Conservation (phyloP, 2,888 invertebrate genomes). For the Pharmacophagus antenor region DNA sequence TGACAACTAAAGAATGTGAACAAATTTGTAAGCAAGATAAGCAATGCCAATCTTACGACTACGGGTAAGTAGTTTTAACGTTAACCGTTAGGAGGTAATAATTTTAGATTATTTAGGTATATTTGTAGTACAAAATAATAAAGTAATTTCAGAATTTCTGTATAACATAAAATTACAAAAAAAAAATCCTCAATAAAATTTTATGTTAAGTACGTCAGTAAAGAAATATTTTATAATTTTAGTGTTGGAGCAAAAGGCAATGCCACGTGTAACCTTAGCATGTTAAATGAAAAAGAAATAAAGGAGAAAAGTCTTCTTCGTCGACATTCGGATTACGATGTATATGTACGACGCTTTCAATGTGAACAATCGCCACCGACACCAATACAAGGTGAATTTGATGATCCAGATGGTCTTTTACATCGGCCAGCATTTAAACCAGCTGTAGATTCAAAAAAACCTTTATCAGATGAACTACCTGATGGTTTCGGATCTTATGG, state of each 20-base stretch:
- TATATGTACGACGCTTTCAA: slow-evolving; percentile 62
- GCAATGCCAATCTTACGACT: slow-evolving; percentile 83
- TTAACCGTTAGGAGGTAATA: background rate
- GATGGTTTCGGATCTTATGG: slow-evolving; percentile 48
- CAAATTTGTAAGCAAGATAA: slow-evolving; percentile 83
- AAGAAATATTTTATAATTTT: slow-evolving; percentile 30
- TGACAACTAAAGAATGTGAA: slow-evolving; percentile 82
- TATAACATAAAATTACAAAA: background rate
- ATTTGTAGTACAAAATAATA: background rate
- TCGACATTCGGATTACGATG: slow-evolving; percentile 68
- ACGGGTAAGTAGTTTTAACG: slow-evolving; percentile 73
- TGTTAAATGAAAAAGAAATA: slow-evolving; percentile 56
- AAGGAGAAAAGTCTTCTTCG: slow-evolving; percentile 55
- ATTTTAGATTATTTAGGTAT: background rate
- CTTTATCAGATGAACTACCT: slow-evolving; percentile 46
- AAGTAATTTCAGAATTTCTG: too few species aligned
- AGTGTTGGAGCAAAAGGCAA: slow-evolving; percentile 76
- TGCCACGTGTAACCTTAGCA: slow-evolving; percentile 69
- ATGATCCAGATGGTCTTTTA: slow-evolving; percentile 50
- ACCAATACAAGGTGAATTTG: slow-evolving; percentile 56
- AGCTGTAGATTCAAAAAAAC: slow-evolving; percentile 56
- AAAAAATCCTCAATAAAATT: background rate
- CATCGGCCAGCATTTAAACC: slow-evolving; percentile 67
- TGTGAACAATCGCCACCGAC: slow-evolving; percentile 68
- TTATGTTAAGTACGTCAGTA: background rate